Percentiles rank a stretch among this genome's conserved stretches.
These are phyloP conservation scores for Capreolus pygargus DNA, from an alignment of 2,113 vertebrate genomes.

Conservation along the genomic window DNA sequence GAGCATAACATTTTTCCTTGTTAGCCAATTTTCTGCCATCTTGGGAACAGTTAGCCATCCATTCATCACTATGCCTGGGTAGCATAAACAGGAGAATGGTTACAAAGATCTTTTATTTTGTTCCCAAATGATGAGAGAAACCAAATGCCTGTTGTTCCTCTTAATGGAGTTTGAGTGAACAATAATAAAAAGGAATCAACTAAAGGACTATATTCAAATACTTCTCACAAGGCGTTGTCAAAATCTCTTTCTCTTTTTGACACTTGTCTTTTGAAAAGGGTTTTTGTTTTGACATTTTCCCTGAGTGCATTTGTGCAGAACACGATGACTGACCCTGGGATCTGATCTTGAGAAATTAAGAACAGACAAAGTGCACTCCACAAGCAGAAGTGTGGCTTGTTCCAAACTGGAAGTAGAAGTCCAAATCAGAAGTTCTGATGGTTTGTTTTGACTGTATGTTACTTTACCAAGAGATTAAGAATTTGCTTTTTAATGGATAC, in stretches of 20 bases:
- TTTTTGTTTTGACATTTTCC: slow-evolving; percentile 70
- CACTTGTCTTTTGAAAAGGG: slow-evolving; percentile 57
- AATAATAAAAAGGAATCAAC: slow-evolving; percentile 54
- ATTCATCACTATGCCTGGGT: not conserved
- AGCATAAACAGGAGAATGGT: not conserved
- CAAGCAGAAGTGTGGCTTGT: slow-evolving; percentile 63
- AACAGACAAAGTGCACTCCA: slow-evolving; percentile 51
- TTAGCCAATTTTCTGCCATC: not conserved
- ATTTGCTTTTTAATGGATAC: not conserved
- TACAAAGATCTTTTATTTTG: not conserved
- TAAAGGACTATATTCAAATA: slow-evolving; percentile 45
- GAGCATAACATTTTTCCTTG: not conserved
- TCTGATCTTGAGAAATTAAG: slow-evolving; percentile 69
- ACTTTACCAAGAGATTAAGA: not conserved
- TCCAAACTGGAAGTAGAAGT: not conserved
- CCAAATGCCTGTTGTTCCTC: not conserved
- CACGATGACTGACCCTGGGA: slow-evolving; percentile 56
- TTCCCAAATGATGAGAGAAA: not conserved
- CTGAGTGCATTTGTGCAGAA: slow-evolving; percentile 54
- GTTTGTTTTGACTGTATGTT: not conserved
- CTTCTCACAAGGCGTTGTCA: slow-evolving; percentile 41
- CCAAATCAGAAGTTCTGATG: not conserved
- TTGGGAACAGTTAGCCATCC: not conserved
- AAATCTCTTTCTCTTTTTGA: slow-evolving; percentile 39
- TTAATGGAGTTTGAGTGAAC: slow-evolving; percentile 3